Conservation (phyloP, 2,113 vertebrate genomes). For the Paratilapia polleni region DNA sequence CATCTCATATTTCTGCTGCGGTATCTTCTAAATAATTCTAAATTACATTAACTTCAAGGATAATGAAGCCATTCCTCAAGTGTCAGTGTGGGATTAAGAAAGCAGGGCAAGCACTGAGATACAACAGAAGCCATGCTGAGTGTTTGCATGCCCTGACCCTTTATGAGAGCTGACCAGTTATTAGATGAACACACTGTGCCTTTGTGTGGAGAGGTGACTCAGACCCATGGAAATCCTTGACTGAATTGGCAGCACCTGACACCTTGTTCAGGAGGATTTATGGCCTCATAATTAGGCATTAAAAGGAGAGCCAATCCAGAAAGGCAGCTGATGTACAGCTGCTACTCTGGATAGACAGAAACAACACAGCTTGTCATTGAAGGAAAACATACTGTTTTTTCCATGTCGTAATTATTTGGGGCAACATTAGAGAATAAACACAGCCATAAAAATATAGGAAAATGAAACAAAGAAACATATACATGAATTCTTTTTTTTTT, state of each 20-base stretch:
- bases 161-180: conserved; percentile 26
- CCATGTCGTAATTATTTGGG: conserved; percentile 10
- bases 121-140: neutral
- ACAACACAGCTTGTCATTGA: conserved; percentile 39
- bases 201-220: conserved; percentile 49
- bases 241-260: conserved; percentile 57
- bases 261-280: conserved; percentile 66
- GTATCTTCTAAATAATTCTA: conserved; percentile 9
- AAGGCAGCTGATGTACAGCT: conserved; percentile 63
- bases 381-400: conserved; percentile 30
- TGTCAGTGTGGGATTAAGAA: conserved; percentile 24
- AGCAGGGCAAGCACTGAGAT: neutral
- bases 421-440: neutral
- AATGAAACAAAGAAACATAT: neutral
- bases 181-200: conserved; percentile 31
- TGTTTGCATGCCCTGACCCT: neutral
- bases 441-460: neutral
- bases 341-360: conserved; percentile 40
- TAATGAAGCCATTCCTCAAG: conserved; percentile 18
- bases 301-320: conserved; percentile 34
- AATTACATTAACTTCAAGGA: conserved; percentile 7
- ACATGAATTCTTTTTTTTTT: neutral
- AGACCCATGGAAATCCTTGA: conserved; percentile 40
- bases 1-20: neutral
- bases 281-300: conserved; percentile 60